Percentiles rank a stretch among this genome's conserved stretches.
Conservation (phyloP, 2,797 vertebrate species). For the Fundulus diaphanus region DNA sequence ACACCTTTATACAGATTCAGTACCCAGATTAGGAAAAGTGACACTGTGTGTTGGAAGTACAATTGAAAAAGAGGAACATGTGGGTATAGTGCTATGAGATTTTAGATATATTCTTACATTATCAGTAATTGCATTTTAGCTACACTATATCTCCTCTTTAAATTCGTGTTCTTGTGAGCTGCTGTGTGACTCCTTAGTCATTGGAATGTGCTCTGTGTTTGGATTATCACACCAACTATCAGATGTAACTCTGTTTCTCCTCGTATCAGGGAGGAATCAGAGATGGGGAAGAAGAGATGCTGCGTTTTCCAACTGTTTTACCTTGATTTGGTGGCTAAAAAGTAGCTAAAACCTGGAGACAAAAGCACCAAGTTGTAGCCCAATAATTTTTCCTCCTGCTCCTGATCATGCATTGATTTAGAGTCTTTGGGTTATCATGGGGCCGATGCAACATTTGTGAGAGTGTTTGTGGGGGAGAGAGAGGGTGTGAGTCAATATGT, state of each 20-base stretch:
- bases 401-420: conserved; percentile 4
- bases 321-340: neutral
- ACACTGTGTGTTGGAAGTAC: neutral
- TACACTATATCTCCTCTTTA: neutral
- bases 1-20: neutral
- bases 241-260: neutral
- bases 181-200: neutral
- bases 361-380: conserved; percentile 2
- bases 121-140: neutral
- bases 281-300: neutral
- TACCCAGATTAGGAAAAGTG: neutral
- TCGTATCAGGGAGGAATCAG: neutral
- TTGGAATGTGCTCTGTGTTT: neutral
- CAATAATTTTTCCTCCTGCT: neutral
- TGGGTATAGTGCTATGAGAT: neutral
- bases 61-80: neutral
- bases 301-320: neutral
- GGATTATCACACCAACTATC: neutral
- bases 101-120: neutral
- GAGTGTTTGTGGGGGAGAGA: neutral
- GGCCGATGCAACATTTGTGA: neutral
- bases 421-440: neutral
- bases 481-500: neutral
- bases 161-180: neutral
- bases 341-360: conserved; percentile 1